Base-by-base conservation (phyloP, 2,888 invertebrate genomes). In the Hydraecia micacea region DNA sequence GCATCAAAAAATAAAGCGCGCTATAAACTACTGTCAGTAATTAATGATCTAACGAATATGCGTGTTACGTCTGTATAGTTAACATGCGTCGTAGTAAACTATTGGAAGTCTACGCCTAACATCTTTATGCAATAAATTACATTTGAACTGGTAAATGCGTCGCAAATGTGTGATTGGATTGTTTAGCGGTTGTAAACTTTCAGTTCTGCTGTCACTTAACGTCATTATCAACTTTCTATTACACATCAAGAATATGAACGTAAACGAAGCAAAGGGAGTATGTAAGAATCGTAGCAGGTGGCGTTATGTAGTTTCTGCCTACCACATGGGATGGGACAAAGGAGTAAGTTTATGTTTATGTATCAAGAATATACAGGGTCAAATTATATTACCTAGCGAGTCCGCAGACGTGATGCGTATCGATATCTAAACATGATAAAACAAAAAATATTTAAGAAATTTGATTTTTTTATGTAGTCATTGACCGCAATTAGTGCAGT, bases 91-190 rank as follows among this genome's bases (percentile, higher is more conserved):
- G 52, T 49, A 68, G 55, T 67, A 76, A 73, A 77, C 71, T 55
- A 72, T 77, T 66, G 42, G 39, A 63, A 77, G 82, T 77, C 70
- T 62, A 69, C 46, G 32, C 18, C 68, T 76, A 63, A 74, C 67
- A 73, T 62, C 74, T 80, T 70, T 76, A 79, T 73, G 79, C 71
- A 77, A 84, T 71, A 74, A 86, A 71, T 49, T 68, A 74, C 77
- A 72, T 77, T 77, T 60, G 66, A 78, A 78, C 66, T 69, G 21
- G 67, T 70, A 82, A 83, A 82, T 78, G 66, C 66, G 78, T 70
- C 67, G 83, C 70, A 58, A 84, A 83, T 75, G 73, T 86, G 84
- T 84, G 86, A 82, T 84, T 75, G 69, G 83, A 82, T 81, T 77
- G 66, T 73, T 77, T 81, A 74, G 46, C 60, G 65, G 32, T 81